Conservation (phyloP, 2,888 invertebrate species). For the Eilema caniola region DNA sequence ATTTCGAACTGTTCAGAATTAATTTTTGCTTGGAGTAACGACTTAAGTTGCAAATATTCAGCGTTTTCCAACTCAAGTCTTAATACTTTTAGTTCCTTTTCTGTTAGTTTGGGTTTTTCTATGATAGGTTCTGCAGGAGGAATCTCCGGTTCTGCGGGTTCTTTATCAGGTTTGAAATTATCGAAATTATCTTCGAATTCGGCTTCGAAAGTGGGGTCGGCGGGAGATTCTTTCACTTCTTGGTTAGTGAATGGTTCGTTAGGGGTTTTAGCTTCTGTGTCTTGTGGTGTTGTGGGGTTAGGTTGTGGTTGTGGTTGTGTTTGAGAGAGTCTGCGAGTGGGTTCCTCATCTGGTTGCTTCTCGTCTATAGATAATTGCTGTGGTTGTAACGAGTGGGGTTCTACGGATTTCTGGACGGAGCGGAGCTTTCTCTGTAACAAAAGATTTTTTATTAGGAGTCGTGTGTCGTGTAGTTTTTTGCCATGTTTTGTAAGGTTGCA, state of each 20-base stretch:
- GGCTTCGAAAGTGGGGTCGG: slow-evolving; percentile 71
- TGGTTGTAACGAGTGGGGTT: slow-evolving; percentile 75
- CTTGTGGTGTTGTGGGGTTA: slow-evolving; percentile 45
- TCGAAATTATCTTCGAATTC: slow-evolving; percentile 73
- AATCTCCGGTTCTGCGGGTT: slow-evolving; percentile 59
- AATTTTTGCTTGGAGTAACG: slow-evolving; percentile 90
- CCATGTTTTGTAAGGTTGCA: too few relatives aligned
- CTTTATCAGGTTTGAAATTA: slow-evolving; percentile 65
- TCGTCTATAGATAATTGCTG: slow-evolving; percentile 76
- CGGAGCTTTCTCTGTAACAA: slow-evolving; percentile 89
- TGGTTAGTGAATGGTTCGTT: slow-evolving; percentile 50
- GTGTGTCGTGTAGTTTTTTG: too few relatives aligned
- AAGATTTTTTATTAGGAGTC: slow-evolving; percentile 7
- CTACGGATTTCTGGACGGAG: slow-evolving; percentile 86
- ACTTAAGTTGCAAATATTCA: slow-evolving; percentile 89
- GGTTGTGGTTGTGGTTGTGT: slow-evolving; percentile 39
- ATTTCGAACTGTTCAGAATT: slow-evolving; percentile 92
- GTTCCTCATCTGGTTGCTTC: slow-evolving; percentile 70
- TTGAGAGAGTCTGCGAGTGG: slow-evolving; percentile 57
- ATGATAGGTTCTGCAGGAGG: slow-evolving; percentile 57
- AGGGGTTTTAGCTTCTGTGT: slow-evolving; percentile 56
- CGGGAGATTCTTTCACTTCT: slow-evolving; percentile 58
- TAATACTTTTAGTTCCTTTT: slow-evolving; percentile 86
- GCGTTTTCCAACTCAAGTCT: slow-evolving; percentile 89
- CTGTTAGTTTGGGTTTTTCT: slow-evolving; percentile 85